Conservation (phyloP, 2,797 vertebrate genomes). For the Parambassis ranga region DNA sequence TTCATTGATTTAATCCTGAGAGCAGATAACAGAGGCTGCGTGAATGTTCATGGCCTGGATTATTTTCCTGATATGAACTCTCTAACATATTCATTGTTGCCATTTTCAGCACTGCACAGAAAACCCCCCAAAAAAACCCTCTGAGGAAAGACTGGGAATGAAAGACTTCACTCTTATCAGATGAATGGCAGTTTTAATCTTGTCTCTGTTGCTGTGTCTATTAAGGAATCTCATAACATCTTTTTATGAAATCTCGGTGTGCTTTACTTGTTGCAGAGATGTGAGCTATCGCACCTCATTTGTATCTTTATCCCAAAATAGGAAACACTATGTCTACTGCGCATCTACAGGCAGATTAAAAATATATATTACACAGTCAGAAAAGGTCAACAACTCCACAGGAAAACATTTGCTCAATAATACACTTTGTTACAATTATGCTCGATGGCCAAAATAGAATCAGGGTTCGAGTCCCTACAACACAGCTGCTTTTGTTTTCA, state of each 20-base stretch:
- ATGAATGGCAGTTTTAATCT: constrained; percentile 53
- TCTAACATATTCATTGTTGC: constrained; percentile 46
- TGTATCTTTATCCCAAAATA: neutral
- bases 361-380: neutral
- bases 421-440: no score
- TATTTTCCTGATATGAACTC: constrained; percentile 54
- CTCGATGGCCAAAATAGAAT: no score
- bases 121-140: constrained; percentile 28
- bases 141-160: constrained; percentile 6
- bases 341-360: neutral
- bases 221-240: constrained; percentile 7
- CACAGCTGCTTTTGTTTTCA: no score
- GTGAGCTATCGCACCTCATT: constrained; percentile 1
- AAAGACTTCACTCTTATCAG: constrained; percentile 39
- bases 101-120: constrained; percentile 13
- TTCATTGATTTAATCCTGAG: constrained; percentile 59
- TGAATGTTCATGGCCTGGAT: constrained; percentile 35
- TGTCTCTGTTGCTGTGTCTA: constrained; percentile 11
- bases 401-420: no score
- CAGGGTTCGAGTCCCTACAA: no score
- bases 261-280: constrained; percentile 1
- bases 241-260: constrained; percentile 26
- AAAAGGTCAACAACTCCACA: no score
- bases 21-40: constrained; percentile 28
- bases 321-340: neutral